phyloP scores from a whole-genome alignment of 2,113 vertebrate genomes.

The Sphaerodactylus townsendi region DNA sequence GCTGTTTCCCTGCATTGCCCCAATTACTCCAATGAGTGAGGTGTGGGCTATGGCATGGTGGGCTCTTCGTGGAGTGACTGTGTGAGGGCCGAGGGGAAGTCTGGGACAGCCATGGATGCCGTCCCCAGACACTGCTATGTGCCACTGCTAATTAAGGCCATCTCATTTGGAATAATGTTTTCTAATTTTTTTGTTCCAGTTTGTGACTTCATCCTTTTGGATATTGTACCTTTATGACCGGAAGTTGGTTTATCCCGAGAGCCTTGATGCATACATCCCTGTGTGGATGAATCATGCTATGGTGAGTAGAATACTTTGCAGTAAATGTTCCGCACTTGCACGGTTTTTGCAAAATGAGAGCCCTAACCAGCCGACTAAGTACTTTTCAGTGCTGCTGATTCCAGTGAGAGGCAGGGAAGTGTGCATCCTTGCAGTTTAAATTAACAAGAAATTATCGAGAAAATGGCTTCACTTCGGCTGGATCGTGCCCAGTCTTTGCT shows the following conservation, averaged over 20 bases:
- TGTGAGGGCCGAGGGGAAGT: no score
- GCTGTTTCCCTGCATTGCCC: no score
- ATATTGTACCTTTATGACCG: slow-evolving; percentile 81
- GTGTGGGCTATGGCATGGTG: no score
- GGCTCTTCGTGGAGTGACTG: no score
- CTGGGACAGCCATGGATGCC: no score
- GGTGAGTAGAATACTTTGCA: slow-evolving; percentile 74
- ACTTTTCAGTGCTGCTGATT: background rate
- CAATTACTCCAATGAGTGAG: no score
- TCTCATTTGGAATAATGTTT: background rate
- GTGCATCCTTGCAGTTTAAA: background rate
- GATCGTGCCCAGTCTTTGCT: slow-evolving; percentile 9
- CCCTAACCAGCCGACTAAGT: background rate
- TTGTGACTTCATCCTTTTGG: slow-evolving; percentile 88
- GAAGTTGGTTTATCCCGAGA: slow-evolving; percentile 84
- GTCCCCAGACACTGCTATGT: no score
- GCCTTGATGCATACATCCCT: slow-evolving; percentile 81
- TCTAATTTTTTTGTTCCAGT: slow-evolving; percentile 67
- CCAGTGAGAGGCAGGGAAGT: background rate
- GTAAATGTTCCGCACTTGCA: fast-evolving
- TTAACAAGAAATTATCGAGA: background rate
- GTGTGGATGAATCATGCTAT: slow-evolving; percentile 87
- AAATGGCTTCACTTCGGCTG: background rate
- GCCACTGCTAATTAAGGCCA: background rate
- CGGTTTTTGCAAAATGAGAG: background rate